These are phyloP conservation scores for Rhyacophila evoluta DNA, from an alignment of 2,888 invertebrate species.

Conservation along the genomic window DNA sequence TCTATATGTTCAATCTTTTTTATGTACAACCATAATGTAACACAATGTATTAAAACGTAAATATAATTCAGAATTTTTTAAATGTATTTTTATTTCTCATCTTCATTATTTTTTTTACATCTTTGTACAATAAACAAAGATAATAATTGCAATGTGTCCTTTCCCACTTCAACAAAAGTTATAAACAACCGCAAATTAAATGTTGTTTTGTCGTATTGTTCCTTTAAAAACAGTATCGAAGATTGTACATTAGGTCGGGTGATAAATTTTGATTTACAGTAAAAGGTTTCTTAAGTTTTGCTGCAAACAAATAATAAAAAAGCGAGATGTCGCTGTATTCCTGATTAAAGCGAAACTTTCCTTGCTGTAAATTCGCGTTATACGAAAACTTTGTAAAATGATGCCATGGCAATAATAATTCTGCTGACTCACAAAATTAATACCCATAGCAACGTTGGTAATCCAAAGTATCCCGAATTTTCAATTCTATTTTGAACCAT, in stretches of 20 bases:
- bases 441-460: background rate
- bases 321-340: conserved; percentile 12
- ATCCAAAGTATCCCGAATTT: background rate
- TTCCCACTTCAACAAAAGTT: background rate
- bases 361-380: background rate
- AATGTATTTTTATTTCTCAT: no score
- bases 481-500: background rate
- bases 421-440: background rate
- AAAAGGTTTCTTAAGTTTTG: conserved; percentile 15
- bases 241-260: background rate
- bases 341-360: background rate
- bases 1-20: no score
- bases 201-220: background rate
- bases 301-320: conserved; percentile 3
- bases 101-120: no score
- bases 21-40: no score
- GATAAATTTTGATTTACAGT: conserved; percentile 15
- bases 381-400: background rate
- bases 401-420: background rate
- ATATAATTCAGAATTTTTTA: no score
- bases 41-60: no score
- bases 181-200: background rate
- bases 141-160: no score
- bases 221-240: conserved; percentile 11
- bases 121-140: no score